Evolutionary conservation across 2,888 invertebrate genomes (phyloP).

Genomic region (Halictus quadricinctus): DNA sequence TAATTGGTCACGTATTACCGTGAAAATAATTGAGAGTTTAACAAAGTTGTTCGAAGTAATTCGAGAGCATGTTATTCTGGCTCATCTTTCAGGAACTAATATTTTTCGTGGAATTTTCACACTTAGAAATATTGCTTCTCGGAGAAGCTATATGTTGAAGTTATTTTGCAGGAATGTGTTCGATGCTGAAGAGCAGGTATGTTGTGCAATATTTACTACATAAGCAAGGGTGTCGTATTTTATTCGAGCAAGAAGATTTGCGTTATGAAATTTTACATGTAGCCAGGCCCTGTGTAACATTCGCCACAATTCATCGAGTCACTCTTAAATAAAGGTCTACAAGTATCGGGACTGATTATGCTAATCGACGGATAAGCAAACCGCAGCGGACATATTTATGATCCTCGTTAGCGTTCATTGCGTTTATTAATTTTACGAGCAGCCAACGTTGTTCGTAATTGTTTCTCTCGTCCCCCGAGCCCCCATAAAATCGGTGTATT

Average conservation of each 20-base stretch:
- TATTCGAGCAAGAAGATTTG: neutral
- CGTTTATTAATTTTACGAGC: slow-evolving; percentile 73
- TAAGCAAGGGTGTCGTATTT: neutral
- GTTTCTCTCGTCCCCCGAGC: slow-evolving; percentile 44
- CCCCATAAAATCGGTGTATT: slow-evolving; percentile 22
- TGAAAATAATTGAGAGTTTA: neutral
- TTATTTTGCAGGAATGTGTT: neutral
- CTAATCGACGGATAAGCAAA: slow-evolving; percentile 69
- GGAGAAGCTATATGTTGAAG: neutral
- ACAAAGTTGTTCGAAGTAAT: neutral
- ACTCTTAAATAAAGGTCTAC: slow-evolving; percentile 65
- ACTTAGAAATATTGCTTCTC: neutral
- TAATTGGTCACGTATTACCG: neutral
- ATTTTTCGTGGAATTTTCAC: neutral
- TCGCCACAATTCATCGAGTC: slow-evolving; percentile 54
- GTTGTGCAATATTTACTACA: neutral
- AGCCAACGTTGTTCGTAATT: slow-evolving; percentile 44
- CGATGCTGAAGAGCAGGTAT: neutral
- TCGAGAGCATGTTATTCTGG: neutral
- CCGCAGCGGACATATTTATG: slow-evolving; percentile 67
- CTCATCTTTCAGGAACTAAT: neutral
- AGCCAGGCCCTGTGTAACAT: slow-evolving; percentile 10
- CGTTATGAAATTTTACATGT: slow-evolving; percentile 29
- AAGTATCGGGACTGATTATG: slow-evolving; percentile 67
- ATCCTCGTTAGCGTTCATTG: slow-evolving; percentile 71